Evolutionary conservation across 2,797 vertebrate species (phyloP), one percentile per base, ranked within the genome.

Genomic region (Takifugu ocellatus): DNA sequence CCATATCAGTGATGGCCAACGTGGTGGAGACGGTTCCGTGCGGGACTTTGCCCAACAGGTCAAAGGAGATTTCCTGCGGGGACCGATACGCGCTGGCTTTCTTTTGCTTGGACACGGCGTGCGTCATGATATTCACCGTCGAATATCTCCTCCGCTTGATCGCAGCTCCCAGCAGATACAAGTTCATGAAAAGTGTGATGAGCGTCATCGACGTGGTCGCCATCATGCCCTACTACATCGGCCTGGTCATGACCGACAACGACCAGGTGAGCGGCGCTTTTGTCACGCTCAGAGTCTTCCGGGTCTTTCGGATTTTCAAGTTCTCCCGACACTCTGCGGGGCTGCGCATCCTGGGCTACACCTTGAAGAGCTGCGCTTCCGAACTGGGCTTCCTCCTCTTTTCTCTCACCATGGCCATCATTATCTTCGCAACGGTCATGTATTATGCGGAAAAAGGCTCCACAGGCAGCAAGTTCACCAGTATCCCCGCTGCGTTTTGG

Each of bases 401-500:
- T 89, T 98, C 96, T 5, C 94, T 98, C 77, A 97, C 96, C 42
- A 98, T 98, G 96, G 96, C 96, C 82, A 98, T 98, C 90, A 98
- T 98, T 76, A 96, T 98, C 83, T 98, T 98, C 70, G 96, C 96
- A 16, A 98, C 96, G 1, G 96, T 98, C 69, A 98, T 98, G 95
- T 98, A 96, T 90, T 98, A 98, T 81, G 95, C 96, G 55, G 96
- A 98, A 88, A 98, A 98, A 68, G 95, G 96, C 66, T 97, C 95
- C 62, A 78, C 93, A 1, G 92, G 93, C 84, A 97, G 86, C 93
- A 98, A 95, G 91, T 98, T 97, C 92, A 98, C 96, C 90, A 97
- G 95, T 78, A 98, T 98, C 77, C 96, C 96, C 45, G 95, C 95
- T 6, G 92, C 95, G 68, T 98, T 98, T 88, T 98, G 96, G 96